These are phyloP conservation scores for Silvanus unidentatus DNA, from an alignment of 2,888 invertebrate species.

Conservation along the genomic window DNA sequence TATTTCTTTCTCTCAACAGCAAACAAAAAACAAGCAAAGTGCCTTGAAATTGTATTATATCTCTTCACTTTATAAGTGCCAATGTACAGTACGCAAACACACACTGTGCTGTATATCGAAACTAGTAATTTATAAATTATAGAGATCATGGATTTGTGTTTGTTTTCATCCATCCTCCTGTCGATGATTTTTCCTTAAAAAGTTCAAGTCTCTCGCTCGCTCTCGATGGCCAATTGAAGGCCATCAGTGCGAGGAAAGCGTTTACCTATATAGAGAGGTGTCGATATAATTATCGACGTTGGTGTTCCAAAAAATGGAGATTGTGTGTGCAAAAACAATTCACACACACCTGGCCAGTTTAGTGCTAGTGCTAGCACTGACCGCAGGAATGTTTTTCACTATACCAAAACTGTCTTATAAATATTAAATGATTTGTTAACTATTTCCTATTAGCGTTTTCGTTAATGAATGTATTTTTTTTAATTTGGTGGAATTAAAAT, in stretches of 20 bases:
- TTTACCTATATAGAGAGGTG: conserved; percentile 20
- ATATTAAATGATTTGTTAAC: conserved; percentile 23
- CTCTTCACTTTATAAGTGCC: conserved; percentile 12
- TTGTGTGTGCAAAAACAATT: conserved; percentile 25
- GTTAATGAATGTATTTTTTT: conserved; percentile 20
- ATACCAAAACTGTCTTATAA: conserved; percentile 12
- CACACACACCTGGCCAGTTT: conserved; percentile 19
- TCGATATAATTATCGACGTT: conserved; percentile 36
- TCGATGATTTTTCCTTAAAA: too few species aligned
- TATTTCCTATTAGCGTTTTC: conserved; percentile 22
- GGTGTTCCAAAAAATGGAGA: conserved; percentile 27
- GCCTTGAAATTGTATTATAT: conserved; percentile 2
- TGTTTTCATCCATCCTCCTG: too few species aligned
- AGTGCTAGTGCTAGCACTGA: too few species aligned
- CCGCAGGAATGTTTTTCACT: too few species aligned
- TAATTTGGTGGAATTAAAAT: too few species aligned
- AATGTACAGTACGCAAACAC: too few species aligned
- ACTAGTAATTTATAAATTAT: conserved; percentile 26
- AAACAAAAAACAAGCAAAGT: not conserved
- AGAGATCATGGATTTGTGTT: too few species aligned
- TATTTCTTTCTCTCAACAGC: not conserved
- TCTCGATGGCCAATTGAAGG: too few species aligned
- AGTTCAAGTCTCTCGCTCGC: too few species aligned
- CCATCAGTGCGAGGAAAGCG: too few species aligned
- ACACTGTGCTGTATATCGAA: conserved; percentile 14